Evolutionary conservation across 2,797 vertebrate species (phyloP), one percentile per base, ranked within the genome.

Genomic region (Danio jaintianensis): DNA sequence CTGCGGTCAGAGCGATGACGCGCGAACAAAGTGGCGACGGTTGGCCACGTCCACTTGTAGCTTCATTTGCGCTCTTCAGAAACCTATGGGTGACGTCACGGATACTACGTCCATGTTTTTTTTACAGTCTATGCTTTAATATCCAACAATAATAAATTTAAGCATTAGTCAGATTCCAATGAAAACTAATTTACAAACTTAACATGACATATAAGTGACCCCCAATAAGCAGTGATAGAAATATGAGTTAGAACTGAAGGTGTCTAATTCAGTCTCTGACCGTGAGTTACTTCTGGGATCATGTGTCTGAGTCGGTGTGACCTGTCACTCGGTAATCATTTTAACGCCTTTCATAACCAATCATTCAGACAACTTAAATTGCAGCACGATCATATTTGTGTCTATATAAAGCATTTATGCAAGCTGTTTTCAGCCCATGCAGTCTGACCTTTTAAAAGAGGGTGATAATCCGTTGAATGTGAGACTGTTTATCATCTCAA

Each of bases 321-420:
- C 16, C 67, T 38, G n/a, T 55, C n/a, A 55, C 68, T 70, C n/a
- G 42, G 7, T 12, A 22, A 83, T 18, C 69, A 42, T 67, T 48
- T 42, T 40, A 29, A 62, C 62, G 69, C 29, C 47, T 3, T 47
- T n/a, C 55, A 47, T 22, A 3, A 47, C 42, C 4, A 15, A 59
- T 36, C 70, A 47, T 59, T 59, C 42, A 2, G 8, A 15, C 42
- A 45, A 40, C 36, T 55, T 55, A 40, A 40, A 53, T 8, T 53
- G 67, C 36, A 42, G 50, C 50, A 18, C 29, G 71, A 59, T 50
- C 58, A 75, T 15, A 40, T 75, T 18, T 61, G 16, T 1, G 4
- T 75, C 72, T 75, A 75, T 62, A 38, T 75, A 40, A 62, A 72
- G 70, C 20, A 43, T 72, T 45, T 43, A 58, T 13, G 70, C 70